Evolutionary conservation across 2,113 vertebrate genomes (phyloP).

Genomic region (Otis tarda): DNA sequence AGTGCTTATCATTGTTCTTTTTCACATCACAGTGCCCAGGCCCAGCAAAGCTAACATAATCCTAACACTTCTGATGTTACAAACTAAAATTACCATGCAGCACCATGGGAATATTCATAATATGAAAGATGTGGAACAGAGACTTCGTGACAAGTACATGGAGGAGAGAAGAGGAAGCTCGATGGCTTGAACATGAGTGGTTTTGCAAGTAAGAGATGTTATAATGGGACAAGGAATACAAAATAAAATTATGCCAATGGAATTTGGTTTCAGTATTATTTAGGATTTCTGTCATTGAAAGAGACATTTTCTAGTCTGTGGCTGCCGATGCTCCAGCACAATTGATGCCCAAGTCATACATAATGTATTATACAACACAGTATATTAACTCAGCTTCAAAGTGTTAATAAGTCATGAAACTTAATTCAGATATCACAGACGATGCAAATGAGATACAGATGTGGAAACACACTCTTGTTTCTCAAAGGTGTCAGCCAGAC

Average conservation of each 20-base stretch:
- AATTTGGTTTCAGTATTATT: constrained; percentile 42
- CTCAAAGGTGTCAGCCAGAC: constrained; percentile 48
- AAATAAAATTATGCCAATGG: constrained; percentile 23
- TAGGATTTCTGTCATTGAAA: constrained; percentile 38
- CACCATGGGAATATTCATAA: constrained; percentile 25
- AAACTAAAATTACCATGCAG: background rate
- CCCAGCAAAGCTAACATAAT: constrained; percentile 16
- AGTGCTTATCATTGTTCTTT: constrained; percentile 13
- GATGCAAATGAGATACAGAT: constrained; percentile 58
- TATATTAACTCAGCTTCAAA: constrained; percentile 73
- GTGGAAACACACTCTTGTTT: constrained; percentile 48
- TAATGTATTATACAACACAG: constrained; percentile 61
- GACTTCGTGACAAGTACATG: constrained; percentile 8
- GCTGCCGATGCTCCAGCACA: constrained; percentile 40
- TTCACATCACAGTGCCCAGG: background rate
- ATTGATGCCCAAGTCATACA: constrained; percentile 61
- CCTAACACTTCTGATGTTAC: constrained; percentile 40
- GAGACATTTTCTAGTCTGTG: constrained; percentile 40
- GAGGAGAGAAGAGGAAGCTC: background rate
- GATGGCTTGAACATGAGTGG: background rate
- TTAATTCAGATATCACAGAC: constrained; percentile 70
- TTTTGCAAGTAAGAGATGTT: background rate
- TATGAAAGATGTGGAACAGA: background rate
- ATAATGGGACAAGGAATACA: background rate
- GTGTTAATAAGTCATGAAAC: constrained; percentile 72